Percentiles rank a stretch among this genome's conserved stretches.
Evolutionary conservation across 1,140 invertebrate species (phyloP).

Genomic region (Lamellibrachia luymesi): DNA sequence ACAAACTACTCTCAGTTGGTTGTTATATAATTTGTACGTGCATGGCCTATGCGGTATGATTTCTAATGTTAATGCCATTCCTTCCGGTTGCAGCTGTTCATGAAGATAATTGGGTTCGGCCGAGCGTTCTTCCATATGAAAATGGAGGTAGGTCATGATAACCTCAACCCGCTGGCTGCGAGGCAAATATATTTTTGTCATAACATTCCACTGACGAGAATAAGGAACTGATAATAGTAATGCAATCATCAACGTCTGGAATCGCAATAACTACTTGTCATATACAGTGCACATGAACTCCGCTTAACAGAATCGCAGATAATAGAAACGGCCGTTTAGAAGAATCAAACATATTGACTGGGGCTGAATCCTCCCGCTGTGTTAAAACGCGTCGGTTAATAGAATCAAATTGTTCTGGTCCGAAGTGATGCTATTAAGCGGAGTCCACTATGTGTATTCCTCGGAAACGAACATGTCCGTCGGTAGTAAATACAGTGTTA

Average conservation of each 20-base stretch:
- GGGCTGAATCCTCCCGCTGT: too few relatives aligned
- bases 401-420: too few relatives aligned
- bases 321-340: too few relatives aligned
- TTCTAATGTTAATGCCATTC: background rate
- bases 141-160: conserved; percentile 17
- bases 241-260: background rate
- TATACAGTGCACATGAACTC: too few relatives aligned
- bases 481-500: too few relatives aligned
- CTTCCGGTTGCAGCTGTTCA: conserved; percentile 18
- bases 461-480: too few relatives aligned
- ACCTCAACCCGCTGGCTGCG: background rate
- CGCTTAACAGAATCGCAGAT: too few relatives aligned
- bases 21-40: background rate
- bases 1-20: background rate
- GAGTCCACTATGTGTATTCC: background rate
- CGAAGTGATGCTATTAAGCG: too few relatives aligned
- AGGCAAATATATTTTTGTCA: background rate
- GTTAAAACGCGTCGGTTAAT: too few relatives aligned
- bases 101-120: conserved; percentile 26
- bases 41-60: background rate
- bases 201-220: background rate
- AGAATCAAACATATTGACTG: too few relatives aligned
- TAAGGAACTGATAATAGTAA: background rate
- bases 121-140: conserved; percentile 24
- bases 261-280: background rate